Evolutionary conservation across 1,140 invertebrate species (phyloP).

Genomic region (Drosophila burlai): DNA sequence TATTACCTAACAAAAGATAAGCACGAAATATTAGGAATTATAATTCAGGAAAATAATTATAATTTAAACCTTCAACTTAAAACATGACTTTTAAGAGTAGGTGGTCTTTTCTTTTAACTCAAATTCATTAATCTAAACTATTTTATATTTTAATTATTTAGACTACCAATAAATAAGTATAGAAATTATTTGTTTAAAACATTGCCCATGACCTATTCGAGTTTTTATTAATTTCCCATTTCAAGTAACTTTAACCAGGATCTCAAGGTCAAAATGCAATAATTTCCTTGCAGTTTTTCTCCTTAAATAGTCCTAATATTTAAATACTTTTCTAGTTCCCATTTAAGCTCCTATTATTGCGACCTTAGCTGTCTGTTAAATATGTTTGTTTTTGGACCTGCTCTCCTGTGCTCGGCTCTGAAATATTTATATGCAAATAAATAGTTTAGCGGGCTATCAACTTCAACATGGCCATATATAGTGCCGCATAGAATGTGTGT

Average conservation of each 20-base stretch:
- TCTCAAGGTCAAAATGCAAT: not conserved
- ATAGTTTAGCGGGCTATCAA: slow-evolving; percentile 77
- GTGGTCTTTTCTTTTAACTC: too few species aligned
- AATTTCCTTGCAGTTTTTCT: too few species aligned
- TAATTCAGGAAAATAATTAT: not conserved
- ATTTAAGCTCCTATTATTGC: not conserved
- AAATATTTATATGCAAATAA: slow-evolving; percentile 83
- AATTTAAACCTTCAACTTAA: not conserved
- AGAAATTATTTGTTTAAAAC: not conserved
- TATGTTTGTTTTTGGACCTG: slow-evolving; percentile 18
- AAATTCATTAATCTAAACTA: not conserved
- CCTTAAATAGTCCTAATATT: not conserved
- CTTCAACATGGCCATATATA: slow-evolving; percentile 30
- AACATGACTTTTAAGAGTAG: not conserved
- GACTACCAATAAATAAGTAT: not conserved
- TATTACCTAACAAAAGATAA: not conserved
- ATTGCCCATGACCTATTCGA: too few species aligned
- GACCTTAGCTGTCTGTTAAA: not conserved
- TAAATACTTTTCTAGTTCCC: not conserved
- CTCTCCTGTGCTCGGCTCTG: slow-evolving; percentile 41
- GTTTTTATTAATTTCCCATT: too few species aligned
- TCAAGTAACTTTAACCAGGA: too few species aligned
- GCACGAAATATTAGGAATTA: not conserved
- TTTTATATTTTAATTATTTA: not conserved
- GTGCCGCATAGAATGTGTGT: slow-evolving; percentile 10